phyloP scores from a whole-genome alignment of 2,113 vertebrate genomes.

The Myxocyprinus asiaticus region DNA sequence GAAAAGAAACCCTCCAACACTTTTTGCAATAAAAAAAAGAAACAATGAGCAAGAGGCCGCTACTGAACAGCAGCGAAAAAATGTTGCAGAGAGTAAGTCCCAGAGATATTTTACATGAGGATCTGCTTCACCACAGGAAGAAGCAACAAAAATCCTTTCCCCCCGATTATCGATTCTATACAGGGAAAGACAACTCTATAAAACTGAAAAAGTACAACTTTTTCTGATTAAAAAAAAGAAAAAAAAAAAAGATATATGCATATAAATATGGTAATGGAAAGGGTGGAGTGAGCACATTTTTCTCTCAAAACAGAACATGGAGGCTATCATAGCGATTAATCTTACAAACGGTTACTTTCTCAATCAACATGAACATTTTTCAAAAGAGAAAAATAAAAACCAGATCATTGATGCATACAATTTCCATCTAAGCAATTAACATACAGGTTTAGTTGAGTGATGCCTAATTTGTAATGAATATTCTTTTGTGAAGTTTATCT shows the following conservation, averaged over 20 bases:
- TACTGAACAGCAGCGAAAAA: conserved; percentile 42
- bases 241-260: conserved; percentile 69
- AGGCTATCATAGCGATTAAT: conserved; percentile 57
- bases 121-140: conserved; percentile 70
- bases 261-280: conserved; percentile 54
- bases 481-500: conserved; percentile 67
- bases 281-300: conserved; percentile 46
- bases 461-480: conserved; percentile 88
- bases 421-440: conserved; percentile 91
- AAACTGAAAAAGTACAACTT: conserved; percentile 66
- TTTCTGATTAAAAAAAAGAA: conserved; percentile 38
- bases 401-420: conserved; percentile 87
- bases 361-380: conserved; percentile 82
- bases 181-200: conserved; percentile 62
- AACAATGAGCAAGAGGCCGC: conserved; percentile 57
- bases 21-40: conserved; percentile 61
- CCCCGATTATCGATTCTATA: conserved; percentile 59
- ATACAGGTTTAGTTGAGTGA: conserved; percentile 89
- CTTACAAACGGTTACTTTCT: conserved; percentile 79
- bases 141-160: conserved; percentile 74
- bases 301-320: conserved; percentile 50
- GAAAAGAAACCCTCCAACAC: conserved; percentile 71
- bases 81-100: conserved; percentile 57
- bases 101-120: conserved; percentile 66
- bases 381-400: conserved; percentile 79